Evolutionary conservation across 2,888 invertebrate genomes (phyloP).

Genomic region (Xylophagus ater): DNA sequence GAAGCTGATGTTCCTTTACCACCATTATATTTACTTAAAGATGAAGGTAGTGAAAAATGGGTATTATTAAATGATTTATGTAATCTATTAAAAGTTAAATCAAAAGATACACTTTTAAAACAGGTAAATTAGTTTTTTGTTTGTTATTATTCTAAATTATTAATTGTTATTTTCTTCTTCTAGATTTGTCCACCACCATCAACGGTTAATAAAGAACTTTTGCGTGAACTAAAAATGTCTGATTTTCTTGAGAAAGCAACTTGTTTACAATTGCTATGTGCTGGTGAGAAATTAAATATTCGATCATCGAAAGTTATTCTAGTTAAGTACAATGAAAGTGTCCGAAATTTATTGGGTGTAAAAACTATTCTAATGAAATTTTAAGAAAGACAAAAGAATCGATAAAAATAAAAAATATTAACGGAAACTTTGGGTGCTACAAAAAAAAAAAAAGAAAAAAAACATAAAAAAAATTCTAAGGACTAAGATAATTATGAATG

Average conservation of each 20-base stretch:
- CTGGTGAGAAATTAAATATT: constrained; percentile 68
- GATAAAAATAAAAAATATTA: too few relatives aligned
- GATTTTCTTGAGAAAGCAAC: constrained; percentile 72
- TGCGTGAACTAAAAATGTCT: constrained; percentile 62
- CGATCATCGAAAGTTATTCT: constrained; percentile 71
- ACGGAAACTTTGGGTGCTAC: too few relatives aligned
- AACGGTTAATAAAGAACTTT: constrained; percentile 30
- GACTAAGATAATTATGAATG: too few relatives aligned
- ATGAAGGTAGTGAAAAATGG: constrained; percentile 62
- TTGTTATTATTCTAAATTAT: background rate
- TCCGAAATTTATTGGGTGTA: constrained; percentile 68
- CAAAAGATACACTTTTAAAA: constrained; percentile 65
- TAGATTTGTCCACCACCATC: constrained; percentile 36
- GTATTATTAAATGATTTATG: constrained; percentile 70
- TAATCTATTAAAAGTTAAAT: constrained; percentile 65
- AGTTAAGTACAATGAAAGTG: constrained; percentile 73
- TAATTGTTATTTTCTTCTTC: constrained; percentile 8
- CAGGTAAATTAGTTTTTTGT: constrained; percentile 38
- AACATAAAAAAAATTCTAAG: too few relatives aligned
- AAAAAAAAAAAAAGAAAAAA: too few relatives aligned
- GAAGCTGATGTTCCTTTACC: constrained; percentile 68
- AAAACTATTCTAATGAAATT: constrained; percentile 63
- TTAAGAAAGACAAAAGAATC: too few relatives aligned
- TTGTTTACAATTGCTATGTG: constrained; percentile 65
- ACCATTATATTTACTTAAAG: constrained; percentile 62